Evolutionary conservation across 2,113 vertebrate species (phyloP).

Genomic region (Piprites chloris): DNA sequence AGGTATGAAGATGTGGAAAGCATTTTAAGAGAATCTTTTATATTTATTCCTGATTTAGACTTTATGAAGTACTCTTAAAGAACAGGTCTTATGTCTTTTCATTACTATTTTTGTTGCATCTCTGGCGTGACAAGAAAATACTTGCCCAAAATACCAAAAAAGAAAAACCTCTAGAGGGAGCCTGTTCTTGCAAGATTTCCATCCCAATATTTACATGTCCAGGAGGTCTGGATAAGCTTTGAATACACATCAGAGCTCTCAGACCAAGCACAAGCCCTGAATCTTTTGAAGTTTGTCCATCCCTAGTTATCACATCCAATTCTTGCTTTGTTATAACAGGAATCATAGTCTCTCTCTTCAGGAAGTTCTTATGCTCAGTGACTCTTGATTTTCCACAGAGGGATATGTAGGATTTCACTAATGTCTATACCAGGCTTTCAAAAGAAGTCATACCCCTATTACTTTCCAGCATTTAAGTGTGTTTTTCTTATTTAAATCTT

Average conservation of each 20-base stretch:
- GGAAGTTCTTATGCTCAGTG: slow-evolving; percentile 1
- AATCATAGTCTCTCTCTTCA: neutral
- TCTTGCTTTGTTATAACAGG: neutral
- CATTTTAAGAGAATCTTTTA: slow-evolving; percentile 18
- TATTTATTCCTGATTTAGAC: slow-evolving; percentile 9
- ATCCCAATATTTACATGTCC: slow-evolving; percentile 12
- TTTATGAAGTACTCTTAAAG: slow-evolving; percentile 31
- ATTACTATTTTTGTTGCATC: slow-evolving; percentile 36
- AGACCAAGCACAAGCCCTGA: slow-evolving; percentile 1
- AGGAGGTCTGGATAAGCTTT: slow-evolving; percentile 31
- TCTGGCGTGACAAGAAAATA: slow-evolving; percentile 20
- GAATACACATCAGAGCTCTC: slow-evolving; percentile 42
- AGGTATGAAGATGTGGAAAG: neutral
- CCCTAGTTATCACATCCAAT: slow-evolving; percentile 26
- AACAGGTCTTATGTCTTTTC: slow-evolving; percentile 34
- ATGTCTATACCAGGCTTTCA: slow-evolving; percentile 15
- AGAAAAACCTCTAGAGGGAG: neutral
- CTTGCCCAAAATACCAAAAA: slow-evolving; percentile 36
- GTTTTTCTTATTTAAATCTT: neutral
- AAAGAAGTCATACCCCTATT: neutral
- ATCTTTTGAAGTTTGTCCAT: slow-evolving; percentile 46
- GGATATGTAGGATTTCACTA: neutral
- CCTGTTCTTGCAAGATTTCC: slow-evolving; percentile 39
- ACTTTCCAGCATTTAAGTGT: neutral
- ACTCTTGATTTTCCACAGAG: neutral